Percentiles rank a stretch among this genome's conserved stretches.
Conservation (phyloP, 2,888 invertebrate genomes). For the Zygaena filipendulae region DNA sequence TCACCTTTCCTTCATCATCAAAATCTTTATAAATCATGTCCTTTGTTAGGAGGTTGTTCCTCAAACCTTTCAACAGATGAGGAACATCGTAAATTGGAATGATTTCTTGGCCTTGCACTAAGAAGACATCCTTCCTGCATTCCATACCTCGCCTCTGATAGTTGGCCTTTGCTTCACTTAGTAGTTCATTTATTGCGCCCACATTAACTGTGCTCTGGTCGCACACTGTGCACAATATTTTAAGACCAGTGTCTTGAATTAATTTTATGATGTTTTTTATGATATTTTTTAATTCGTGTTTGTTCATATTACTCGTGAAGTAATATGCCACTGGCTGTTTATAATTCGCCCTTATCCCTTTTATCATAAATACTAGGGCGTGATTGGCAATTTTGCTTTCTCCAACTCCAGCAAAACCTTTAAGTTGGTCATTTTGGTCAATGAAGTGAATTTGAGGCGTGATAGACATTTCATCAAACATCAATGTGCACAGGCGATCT, state of each 20-base stretch:
- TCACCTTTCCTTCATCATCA: constrained; percentile 9
- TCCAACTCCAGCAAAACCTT: constrained; percentile 9
- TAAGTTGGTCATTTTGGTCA: constrained; percentile 10
- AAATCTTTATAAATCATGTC: constrained; percentile 1
- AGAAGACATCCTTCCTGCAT: constrained; percentile 15
- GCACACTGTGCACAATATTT: constrained; percentile 16
- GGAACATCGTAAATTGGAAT: constrained; percentile 13
- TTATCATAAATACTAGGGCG: constrained; percentile 14
- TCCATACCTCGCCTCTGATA: constrained; percentile 5
- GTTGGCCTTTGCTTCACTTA: neutral
- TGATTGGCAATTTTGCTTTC: constrained; percentile 13
- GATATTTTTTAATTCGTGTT: neutral
- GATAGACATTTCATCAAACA: constrained; percentile 18
- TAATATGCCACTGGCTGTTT: constrained; percentile 17
- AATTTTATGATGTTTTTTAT: constrained; percentile 14
- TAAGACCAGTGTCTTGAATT: constrained; percentile 11
- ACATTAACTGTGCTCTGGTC: constrained; percentile 21
- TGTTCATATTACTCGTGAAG: constrained; percentile 10
- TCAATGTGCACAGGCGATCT: constrained; percentile 13
- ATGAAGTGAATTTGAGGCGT: constrained; percentile 14
- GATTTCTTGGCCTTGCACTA: constrained; percentile 7
- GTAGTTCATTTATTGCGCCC: constrained; percentile 10
- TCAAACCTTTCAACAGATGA: constrained; percentile 13
- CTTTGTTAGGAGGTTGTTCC: constrained; percentile 15
- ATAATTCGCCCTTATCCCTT: constrained; percentile 14